Conservation (phyloP, 2,113 vertebrate species). For the Synodontis membranacea region DNA sequence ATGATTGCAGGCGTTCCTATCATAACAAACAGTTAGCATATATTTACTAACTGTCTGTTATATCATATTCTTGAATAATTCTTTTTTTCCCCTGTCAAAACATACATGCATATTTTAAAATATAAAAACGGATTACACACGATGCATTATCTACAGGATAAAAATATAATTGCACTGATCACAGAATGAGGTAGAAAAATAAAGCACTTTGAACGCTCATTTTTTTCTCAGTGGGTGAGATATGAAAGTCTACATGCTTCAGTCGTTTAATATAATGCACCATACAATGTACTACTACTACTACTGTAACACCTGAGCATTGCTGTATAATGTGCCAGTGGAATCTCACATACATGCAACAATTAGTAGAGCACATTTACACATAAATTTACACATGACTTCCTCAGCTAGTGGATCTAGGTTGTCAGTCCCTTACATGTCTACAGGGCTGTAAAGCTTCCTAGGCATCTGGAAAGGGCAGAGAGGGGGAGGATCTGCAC, state of each 20-base stretch:
- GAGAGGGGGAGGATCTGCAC: no score
- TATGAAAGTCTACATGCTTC: not conserved
- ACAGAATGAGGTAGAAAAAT: not conserved
- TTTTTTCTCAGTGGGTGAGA: not conserved
- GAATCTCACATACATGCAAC: not conserved
- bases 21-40: not conserved
- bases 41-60: no score
- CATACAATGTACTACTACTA: not conserved
- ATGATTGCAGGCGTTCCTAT: not conserved
- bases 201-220: not conserved
- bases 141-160: not conserved
- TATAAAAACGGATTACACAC: not conserved
- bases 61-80: not conserved
- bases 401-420: not conserved
- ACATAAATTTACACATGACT: not conserved
- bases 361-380: not conserved
- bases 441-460: not conserved
- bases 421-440: constrained; percentile 9
- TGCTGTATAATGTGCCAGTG: not conserved
- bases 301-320: not conserved
- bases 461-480: not conserved
- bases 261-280: not conserved
- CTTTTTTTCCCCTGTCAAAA: not conserved
- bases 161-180: not conserved
- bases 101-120: not conserved